Percentiles rank a stretch among this genome's conserved stretches.
phyloP scores from a whole-genome alignment of 2,888 invertebrate genomes.

The Trissonchulus latispiculum region DNA sequence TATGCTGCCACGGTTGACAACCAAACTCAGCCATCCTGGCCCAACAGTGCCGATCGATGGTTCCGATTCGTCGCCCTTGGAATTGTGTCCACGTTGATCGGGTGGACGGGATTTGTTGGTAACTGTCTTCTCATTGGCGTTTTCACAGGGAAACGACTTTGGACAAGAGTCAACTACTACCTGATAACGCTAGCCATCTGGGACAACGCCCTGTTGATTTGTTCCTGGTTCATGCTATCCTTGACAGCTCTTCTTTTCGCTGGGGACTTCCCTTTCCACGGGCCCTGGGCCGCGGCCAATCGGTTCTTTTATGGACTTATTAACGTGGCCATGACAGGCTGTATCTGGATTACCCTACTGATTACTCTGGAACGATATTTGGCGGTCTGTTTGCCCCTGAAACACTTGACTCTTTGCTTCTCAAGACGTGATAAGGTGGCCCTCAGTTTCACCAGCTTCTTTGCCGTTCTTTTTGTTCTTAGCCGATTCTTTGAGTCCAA shows the following conservation, averaged over 20 bases:
- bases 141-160: background rate
- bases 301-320: background rate
- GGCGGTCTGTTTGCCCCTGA: background rate
- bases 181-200: slow-evolving; percentile 10
- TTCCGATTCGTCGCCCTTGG: background rate
- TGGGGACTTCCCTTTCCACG: slow-evolving; percentile 13
- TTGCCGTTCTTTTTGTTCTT: background rate
- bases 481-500: background rate
- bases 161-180: slow-evolving; percentile 12
- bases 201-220: slow-evolving; percentile 13
- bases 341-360: slow-evolving; percentile 8
- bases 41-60: background rate
- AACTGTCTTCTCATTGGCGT: background rate
- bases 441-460: background rate
- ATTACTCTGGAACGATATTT: background rate
- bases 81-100: background rate
- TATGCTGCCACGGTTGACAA: too few species aligned
- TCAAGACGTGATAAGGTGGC: background rate
- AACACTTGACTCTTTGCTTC: background rate
- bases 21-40: too few species aligned
- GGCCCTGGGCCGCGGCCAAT: background rate
- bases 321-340: background rate
- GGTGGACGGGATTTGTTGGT: background rate
- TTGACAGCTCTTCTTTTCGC: background rate
- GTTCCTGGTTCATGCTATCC: background rate